Conservation (phyloP, 2,888 invertebrate genomes). For the Chymomyza procnemis region DNA sequence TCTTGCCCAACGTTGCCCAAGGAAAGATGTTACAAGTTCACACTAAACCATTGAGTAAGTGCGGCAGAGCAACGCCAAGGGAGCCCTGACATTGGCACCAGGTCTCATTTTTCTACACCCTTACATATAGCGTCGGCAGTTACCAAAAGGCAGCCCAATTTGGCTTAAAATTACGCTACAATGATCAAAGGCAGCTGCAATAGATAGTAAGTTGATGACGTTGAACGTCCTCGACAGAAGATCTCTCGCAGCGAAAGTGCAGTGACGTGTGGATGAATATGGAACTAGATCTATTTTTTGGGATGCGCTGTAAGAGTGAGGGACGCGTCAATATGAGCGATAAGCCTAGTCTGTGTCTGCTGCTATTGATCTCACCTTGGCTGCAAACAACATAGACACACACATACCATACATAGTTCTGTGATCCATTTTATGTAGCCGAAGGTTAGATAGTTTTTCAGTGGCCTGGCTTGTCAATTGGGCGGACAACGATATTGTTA, state of each 20-base stretch:
- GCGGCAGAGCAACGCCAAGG: constrained; percentile 56
- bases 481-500: constrained; percentile 76
- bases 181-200: constrained; percentile 70
- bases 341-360: constrained; percentile 60
- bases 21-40: constrained; percentile 70
- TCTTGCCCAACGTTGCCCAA: constrained; percentile 19
- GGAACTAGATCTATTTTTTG: constrained; percentile 25
- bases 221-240: not conserved
- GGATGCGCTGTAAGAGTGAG: constrained; percentile 22
- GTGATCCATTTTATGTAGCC: constrained; percentile 64
- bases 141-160: constrained; percentile 61
- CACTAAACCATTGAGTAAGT: constrained; percentile 73
- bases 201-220: constrained; percentile 48
- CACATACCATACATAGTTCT: constrained; percentile 46
- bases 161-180: constrained; percentile 76
- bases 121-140: constrained; percentile 37
- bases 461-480: constrained; percentile 61
- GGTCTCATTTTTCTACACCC: not conserved
- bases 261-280: constrained; percentile 61
- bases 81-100: constrained; percentile 62
- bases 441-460: not conserved
- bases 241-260: constrained; percentile 52
- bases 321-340: constrained; percentile 50
- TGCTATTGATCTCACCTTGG: constrained; percentile 76
- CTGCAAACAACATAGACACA: constrained; percentile 5